These are phyloP conservation scores for Ganaspis brasiliensis DNA, from an alignment of 2,888 invertebrate genomes.

Conservation along the genomic window DNA sequence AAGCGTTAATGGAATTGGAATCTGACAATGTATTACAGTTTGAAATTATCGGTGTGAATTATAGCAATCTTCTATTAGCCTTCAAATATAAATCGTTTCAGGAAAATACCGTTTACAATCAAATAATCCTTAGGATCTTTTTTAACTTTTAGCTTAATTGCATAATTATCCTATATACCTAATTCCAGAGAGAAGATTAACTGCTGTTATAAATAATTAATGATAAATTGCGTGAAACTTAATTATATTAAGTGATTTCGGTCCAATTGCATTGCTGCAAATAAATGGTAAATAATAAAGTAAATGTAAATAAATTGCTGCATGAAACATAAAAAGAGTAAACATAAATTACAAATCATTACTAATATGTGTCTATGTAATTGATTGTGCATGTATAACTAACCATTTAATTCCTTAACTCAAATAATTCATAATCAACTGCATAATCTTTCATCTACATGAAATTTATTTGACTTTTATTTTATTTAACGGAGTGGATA, in stretches of 20 bases:
- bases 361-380: neutral
- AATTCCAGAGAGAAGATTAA: neutral
- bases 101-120: neutral
- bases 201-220: neutral
- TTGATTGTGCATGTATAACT: neutral
- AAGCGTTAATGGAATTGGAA: constrained; percentile 16
- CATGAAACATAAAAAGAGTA: neutral
- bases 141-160: neutral
- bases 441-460: neutral
- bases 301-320: neutral
- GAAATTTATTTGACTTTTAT: constrained; percentile 4
- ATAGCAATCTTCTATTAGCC: neutral
- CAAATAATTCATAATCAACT: constrained; percentile 11
- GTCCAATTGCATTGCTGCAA: neutral
- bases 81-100: neutral
- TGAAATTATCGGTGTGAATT: neutral
- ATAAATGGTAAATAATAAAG: neutral
- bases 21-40: neutral
- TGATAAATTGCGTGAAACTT: neutral
- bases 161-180: neutral
- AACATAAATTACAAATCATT: neutral
- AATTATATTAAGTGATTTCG: neutral
- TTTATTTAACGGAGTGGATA: neutral
- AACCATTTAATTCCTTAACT: neutral
- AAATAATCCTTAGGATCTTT: neutral